Evolutionary conservation across 2,888 invertebrate genomes (phyloP).

Genomic region (Diarsia rubi): DNA sequence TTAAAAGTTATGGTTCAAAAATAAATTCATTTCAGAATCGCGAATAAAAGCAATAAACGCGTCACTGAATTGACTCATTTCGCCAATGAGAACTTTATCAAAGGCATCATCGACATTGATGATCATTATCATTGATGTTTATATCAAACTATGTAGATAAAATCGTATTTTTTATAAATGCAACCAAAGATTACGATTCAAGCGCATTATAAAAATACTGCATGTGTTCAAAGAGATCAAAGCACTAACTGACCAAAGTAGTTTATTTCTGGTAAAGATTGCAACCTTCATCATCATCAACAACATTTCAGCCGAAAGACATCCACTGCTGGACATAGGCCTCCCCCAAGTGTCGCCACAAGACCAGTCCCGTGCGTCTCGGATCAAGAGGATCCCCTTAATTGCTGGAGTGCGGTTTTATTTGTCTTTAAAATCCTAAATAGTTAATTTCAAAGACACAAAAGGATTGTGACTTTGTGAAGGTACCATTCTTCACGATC

Average conservation of each 20-base stretch:
- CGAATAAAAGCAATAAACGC: constrained; percentile 20
- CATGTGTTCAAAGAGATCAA: not conserved
- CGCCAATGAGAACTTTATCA: constrained; percentile 29
- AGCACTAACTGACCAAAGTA: no score
- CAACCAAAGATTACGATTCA: constrained; percentile 9
- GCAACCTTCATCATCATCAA: no score
- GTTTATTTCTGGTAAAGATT: not conserved
- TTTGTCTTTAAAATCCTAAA: not conserved
- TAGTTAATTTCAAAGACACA: not conserved
- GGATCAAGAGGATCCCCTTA: no score
- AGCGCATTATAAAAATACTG: constrained; percentile 1
- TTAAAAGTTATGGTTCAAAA: not conserved
- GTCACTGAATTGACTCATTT: constrained; percentile 19
- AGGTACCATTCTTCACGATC: no score
- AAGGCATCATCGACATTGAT: constrained; percentile 8
- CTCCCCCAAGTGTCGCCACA: no score
- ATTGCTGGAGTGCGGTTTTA: not conserved
- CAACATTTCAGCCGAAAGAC: no score
- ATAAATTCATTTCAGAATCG: constrained; percentile 6
- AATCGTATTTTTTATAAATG: constrained; percentile 5
- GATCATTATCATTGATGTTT: constrained; percentile 22
- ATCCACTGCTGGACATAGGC: no score
- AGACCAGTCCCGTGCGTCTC: no score
- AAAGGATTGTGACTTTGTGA: not conserved
- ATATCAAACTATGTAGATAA: constrained; percentile 16